phyloP scores from a whole-genome alignment of 1,140 invertebrate species.

The Phocides pigmalion region DNA sequence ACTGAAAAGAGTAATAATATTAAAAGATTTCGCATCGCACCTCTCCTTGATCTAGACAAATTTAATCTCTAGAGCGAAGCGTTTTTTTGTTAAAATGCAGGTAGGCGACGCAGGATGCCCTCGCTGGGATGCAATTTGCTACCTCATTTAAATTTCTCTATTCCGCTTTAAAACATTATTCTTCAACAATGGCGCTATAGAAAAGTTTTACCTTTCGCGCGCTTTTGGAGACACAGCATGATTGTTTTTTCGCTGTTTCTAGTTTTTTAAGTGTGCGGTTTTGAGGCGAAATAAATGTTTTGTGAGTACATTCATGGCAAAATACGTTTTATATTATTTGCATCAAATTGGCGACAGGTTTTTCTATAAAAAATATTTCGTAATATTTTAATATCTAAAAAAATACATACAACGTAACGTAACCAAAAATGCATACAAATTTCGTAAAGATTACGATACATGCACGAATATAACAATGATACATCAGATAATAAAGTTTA shows the following conservation, averaged over 20 bases:
- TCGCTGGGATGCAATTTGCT: slow-evolving; percentile 24
- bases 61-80: slow-evolving; percentile 16
- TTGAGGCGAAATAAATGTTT: slow-evolving; percentile 1
- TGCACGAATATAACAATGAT: too few species aligned
- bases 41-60: slow-evolving; percentile 8
- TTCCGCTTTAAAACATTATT: slow-evolving; percentile 32
- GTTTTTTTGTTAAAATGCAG: slow-evolving; percentile 11
- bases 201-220: slow-evolving; percentile 27
- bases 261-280: slow-evolving; percentile 9
- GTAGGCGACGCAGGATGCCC: slow-evolving; percentile 26
- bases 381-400: too few species aligned
- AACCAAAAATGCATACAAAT: too few species aligned
- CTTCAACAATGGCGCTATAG: slow-evolving; percentile 29
- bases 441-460: too few species aligned
- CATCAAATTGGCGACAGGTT: too few species aligned
- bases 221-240: slow-evolving; percentile 1
- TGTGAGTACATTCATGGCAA: not conserved
- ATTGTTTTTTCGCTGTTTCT: slow-evolving; percentile 17
- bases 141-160: slow-evolving; percentile 35
- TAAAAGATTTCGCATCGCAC: slow-evolving; percentile 15
- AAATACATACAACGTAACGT: too few species aligned
- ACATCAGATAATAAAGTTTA: not conserved
- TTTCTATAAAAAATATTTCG: too few species aligned
- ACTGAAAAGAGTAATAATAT: slow-evolving; percentile 15
- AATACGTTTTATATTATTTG: too few species aligned